Evolutionary conservation across 2,113 vertebrate species (phyloP).

Genomic region (Ranitomeya variabilis): DNA sequence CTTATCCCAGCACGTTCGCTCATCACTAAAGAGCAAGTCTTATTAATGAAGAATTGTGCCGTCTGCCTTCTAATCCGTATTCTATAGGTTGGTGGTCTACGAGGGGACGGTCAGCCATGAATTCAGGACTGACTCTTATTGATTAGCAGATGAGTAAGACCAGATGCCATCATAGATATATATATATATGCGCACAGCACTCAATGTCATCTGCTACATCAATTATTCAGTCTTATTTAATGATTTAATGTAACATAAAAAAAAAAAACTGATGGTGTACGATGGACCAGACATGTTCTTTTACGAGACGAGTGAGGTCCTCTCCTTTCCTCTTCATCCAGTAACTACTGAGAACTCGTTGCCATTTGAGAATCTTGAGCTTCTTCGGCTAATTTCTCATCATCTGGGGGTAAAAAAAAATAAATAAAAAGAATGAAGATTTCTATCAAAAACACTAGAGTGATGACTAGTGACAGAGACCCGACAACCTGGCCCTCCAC

Average conservation of each 20-base stretch:
- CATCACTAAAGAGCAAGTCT: too few species aligned
- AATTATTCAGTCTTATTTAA: neutral
- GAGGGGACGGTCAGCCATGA: too few species aligned
- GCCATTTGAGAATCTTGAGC: slow-evolving; percentile 81
- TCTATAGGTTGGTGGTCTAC: too few species aligned
- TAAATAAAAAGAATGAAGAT: slow-evolving; percentile 11
- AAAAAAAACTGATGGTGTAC: too few species aligned
- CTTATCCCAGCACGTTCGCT: too few species aligned
- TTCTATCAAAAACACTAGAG: neutral
- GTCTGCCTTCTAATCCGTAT: too few species aligned
- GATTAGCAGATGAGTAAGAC: too few species aligned
- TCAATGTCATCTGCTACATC: neutral
- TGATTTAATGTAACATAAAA: neutral
- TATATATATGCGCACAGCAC: neutral
- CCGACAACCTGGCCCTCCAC: too few species aligned
- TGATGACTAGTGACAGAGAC: too few species aligned
- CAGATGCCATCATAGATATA: neutral
- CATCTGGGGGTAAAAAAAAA: slow-evolving; percentile 75
- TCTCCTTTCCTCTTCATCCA: neutral
- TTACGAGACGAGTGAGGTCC: neutral
- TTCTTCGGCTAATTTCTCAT: slow-evolving; percentile 92
- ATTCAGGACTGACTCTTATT: too few species aligned
- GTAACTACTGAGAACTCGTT: slow-evolving; percentile 71
- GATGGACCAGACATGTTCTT: neutral
- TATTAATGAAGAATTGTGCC: too few species aligned